Base-by-base conservation (phyloP, 2,888 invertebrate species). In the Pteria penguin region DNA sequence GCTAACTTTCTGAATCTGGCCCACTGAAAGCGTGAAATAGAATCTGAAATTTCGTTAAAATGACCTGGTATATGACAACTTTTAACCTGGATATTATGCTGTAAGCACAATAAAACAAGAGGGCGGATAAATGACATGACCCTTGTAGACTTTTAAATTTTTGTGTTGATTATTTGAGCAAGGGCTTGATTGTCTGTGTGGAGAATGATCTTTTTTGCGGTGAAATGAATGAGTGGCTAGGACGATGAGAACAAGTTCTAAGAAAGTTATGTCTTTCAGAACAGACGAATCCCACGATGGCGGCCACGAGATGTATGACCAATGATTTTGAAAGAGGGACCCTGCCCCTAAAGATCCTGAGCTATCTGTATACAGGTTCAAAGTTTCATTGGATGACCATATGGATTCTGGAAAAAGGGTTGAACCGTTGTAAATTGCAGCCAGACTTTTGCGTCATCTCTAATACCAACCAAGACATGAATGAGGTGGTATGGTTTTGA, bases 21-120 rank as follows among this genome's bases (percentile, higher is more conserved):
- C 66, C 66, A 66, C 54, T 52, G 29, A 52, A 63, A 63, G 2
- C 63, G 63, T 36, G 24, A 63, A 4, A 63, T 63, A 22, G 63
- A 32, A 31, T 66, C 66, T 33, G 66, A 26, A 22, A 66, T 52
- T 45, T 14, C 11, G 24, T 66, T 54, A 27, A 29, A 52, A 27
- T 24, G 31, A 54, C 66, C 66, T 27, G 54, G 66, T 18, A 66
- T 29, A 22, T 66, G 66, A 14, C 24, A 27, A 27, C 66, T 33
- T n/a, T 33, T n/a, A 24, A 63, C 22, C 36, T 63, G 63, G 24
- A 63, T 36, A 24, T 63, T 63, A 33, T 24, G 5, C 26, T 22
- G n/a, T 5, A 36, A 26, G 26, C n/a, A 18, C 26, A 33, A 11
- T 2, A 11, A 24, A 2, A 36, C 18, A n/a, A 63, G 33, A 11